phyloP scores from a whole-genome alignment of 2,888 invertebrate species.

The Campopleginae sp. region DNA sequence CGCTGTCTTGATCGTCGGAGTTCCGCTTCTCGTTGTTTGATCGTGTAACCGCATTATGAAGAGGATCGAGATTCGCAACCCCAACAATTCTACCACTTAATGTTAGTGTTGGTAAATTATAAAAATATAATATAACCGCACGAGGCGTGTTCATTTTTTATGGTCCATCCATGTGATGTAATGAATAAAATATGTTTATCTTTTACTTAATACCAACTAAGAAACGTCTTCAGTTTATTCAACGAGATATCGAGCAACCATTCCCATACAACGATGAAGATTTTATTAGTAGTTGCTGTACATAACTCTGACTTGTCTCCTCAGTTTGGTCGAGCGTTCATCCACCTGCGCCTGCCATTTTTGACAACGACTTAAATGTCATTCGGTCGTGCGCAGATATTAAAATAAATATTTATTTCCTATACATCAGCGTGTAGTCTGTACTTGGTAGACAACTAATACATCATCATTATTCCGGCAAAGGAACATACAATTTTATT shows the following conservation, averaged over 20 bases:
- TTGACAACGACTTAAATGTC: constrained; percentile 25
- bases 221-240: background rate
- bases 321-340: constrained; percentile 45
- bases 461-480: constrained; percentile 34
- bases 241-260: background rate
- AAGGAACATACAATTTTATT: constrained; percentile 53
- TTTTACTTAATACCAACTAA: background rate
- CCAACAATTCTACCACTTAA: background rate
- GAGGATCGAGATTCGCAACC: background rate
- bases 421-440: constrained; percentile 66
- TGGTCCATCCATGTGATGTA: constrained; percentile 33
- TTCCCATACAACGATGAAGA: constrained; percentile 50
- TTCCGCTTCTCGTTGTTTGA: background rate
- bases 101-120: background rate
- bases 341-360: constrained; percentile 38
- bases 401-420: constrained; percentile 70
- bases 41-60: background rate
- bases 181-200: constrained; percentile 52
- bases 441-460: constrained; percentile 55
- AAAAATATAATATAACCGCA: constrained; percentile 1
- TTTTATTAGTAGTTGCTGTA: constrained; percentile 66
- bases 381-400: constrained; percentile 53
- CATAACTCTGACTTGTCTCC: constrained; percentile 35
- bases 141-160: constrained; percentile 8
- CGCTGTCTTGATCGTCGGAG: background rate